phyloP scores from a whole-genome alignment of 2,888 invertebrate species.

The Aphodius sticticus region DNA sequence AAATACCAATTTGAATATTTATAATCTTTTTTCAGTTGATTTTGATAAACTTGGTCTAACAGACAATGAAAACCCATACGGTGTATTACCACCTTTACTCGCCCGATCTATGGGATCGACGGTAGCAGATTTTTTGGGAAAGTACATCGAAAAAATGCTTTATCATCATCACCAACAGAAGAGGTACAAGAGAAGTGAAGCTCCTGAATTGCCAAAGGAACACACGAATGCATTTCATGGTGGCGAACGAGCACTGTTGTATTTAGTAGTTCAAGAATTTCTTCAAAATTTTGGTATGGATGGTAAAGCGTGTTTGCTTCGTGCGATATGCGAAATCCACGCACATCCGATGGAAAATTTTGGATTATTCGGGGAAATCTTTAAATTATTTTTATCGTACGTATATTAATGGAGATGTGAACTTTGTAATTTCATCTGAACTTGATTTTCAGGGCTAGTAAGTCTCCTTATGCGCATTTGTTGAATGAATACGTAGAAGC shows the following conservation, averaged over 20 bases:
- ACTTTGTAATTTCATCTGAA: neutral
- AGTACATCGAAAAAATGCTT: conserved; percentile 77
- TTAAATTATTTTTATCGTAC: conserved; percentile 85
- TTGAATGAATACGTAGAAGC: conserved; percentile 82
- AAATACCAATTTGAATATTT: conserved; percentile 1
- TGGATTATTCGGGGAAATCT: conserved; percentile 82
- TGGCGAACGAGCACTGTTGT: conserved; percentile 82
- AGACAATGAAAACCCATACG: conserved; percentile 89
- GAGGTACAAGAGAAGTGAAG: conserved; percentile 37
- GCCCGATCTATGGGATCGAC: conserved; percentile 79
- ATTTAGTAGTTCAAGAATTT: conserved; percentile 81
- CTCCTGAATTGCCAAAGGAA: conserved; percentile 59
- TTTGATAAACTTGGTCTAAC: conserved; percentile 86
- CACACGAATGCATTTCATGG: conserved; percentile 72
- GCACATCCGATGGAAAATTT: conserved; percentile 79
- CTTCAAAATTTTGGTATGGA: conserved; percentile 82
- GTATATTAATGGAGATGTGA: conserved; percentile 49
- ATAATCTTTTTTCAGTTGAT: conserved; percentile 69
- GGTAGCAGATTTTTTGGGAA: conserved; percentile 73
- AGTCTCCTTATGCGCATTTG: conserved; percentile 79
- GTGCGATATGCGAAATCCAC: conserved; percentile 88
- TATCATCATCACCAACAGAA: conserved; percentile 63
- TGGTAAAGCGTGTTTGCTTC: conserved; percentile 81
- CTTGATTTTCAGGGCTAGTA: conserved; percentile 71
- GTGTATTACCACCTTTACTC: conserved; percentile 78